Evolutionary conservation across 2,797 vertebrate genomes (phyloP), one percentile per base, ranked within the genome.

Genomic region (Phyllotis vaccarum): DNA sequence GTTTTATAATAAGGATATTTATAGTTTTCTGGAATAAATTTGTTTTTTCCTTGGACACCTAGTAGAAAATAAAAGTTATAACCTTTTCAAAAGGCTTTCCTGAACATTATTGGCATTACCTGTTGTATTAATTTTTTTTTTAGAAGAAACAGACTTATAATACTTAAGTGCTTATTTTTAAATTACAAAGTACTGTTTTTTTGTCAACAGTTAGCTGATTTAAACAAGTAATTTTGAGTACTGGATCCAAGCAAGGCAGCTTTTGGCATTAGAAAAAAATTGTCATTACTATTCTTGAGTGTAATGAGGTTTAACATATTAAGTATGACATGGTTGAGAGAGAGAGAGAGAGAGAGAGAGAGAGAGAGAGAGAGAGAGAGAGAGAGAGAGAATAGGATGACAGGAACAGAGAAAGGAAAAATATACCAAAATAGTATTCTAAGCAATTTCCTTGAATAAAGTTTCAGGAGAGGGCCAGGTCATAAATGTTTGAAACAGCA

Each of bases 21-120:
- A 74, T 76, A 34, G 75, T 88, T 87, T 86, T 6, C 22, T 95
- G n/a, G 31, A 82, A 86, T 52, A 76, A 62, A 56, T 91, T 94
- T 85, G 5, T 8, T 86, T 96, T 14, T 92, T 75, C 24, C 34
- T 95, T 96, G 40, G 22, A 49, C 27, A 79, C 10, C 10, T 86
- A 66, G 12, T 58, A 46, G 29, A 75, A 96, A 43, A 21, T 49
- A 54, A 89, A 72, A 89, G 49, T 68, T 5, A 37, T 82, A 74
- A 52, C 6, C 46, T 87, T 82, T 49, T 78, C 24, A 85, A 37
- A 90, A 82, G 83, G 5, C 1, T 66, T 89, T 91, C 6, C 64
- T 72, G 37, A 43, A 91, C 31, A 60, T 88, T 68, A 34, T 6
- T 68, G 19, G 58, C 76, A 16, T 29, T 12, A 37, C 86, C 70